Evolutionary conservation across 2,113 vertebrate species (phyloP).

Genomic region (Albula goreensis): DNA sequence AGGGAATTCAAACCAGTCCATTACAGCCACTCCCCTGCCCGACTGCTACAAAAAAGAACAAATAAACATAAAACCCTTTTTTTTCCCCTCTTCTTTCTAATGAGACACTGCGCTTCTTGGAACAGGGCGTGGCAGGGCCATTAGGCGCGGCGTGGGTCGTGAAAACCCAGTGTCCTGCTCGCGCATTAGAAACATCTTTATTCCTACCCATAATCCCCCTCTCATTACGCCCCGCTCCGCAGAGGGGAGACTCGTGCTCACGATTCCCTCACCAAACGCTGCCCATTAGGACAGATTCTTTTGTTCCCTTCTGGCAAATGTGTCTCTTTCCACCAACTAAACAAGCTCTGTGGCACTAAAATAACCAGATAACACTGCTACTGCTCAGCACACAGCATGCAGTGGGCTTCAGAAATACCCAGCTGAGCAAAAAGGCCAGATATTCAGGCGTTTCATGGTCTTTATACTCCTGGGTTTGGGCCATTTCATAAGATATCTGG

Average conservation of each 20-base stretch:
- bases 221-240: not conserved
- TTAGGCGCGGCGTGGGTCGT: not conserved
- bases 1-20: slow-evolving; percentile 6
- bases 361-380: no score
- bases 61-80: slow-evolving; percentile 25
- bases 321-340: not conserved
- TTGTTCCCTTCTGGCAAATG: not conserved
- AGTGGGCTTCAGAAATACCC: no score
- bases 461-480: no score
- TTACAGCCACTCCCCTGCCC: slow-evolving; percentile 6
- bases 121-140: not conserved
- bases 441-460: no score
- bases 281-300: not conserved
- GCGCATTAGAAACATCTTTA: not conserved
- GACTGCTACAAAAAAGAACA: not conserved
- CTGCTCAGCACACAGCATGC: no score
- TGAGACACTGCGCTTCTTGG: not conserved
- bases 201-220: not conserved
- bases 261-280: not conserved
- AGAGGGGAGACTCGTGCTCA: not conserved
- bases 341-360: not conserved
- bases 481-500: no score
- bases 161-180: not conserved
- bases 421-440: no score
- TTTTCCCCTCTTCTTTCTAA: not conserved